These are phyloP conservation scores for Lethenteron camtschaticum DNA, from an alignment of 2,113 vertebrate genomes.

Conservation along the genomic window DNA sequence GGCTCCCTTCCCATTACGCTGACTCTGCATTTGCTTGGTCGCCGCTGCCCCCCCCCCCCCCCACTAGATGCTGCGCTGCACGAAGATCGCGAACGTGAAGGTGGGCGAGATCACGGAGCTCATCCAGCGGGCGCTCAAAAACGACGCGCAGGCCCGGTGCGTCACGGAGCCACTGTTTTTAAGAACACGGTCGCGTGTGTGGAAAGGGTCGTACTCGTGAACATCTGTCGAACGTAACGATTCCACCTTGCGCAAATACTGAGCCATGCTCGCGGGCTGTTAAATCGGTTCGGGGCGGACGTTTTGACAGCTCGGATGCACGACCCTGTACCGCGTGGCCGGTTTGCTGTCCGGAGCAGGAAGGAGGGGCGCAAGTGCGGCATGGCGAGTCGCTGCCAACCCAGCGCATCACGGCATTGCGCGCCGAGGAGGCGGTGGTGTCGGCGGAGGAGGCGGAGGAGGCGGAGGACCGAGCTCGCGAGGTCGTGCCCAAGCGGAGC, in stretches of 20 bases:
- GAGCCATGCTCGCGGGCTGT: too few species aligned
- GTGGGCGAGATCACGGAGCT: conserved; percentile 79
- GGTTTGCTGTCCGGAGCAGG: conserved; percentile 20
- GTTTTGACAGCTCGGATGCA: too few species aligned
- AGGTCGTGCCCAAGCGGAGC: conserved; percentile 38
- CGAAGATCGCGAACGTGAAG: conserved; percentile 82
- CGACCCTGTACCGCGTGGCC: too few species aligned
- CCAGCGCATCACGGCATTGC: conserved; percentile 61
- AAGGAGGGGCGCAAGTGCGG: conserved; percentile 70
- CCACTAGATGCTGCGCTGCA: conserved; percentile 69
- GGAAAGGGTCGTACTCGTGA: too few species aligned
- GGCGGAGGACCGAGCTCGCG: conserved; percentile 32
- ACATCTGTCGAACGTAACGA: too few species aligned
- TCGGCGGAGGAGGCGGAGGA: conserved; percentile 34
- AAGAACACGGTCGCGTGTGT: too few species aligned
- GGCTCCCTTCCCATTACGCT: too few species aligned
- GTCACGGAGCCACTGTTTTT: too few species aligned
- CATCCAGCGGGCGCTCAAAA: conserved; percentile 63
- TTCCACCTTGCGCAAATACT: too few species aligned
- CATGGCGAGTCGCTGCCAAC: conserved; percentile 59
- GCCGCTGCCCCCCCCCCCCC: too few species aligned
- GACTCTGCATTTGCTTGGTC: too few species aligned
- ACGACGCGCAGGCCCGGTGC: conserved; percentile 58
- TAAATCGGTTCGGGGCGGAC: too few species aligned
- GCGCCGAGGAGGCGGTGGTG: conserved; percentile 34